Conservation (phyloP, 2,113 vertebrate species). For the Sander vitreus region DNA sequence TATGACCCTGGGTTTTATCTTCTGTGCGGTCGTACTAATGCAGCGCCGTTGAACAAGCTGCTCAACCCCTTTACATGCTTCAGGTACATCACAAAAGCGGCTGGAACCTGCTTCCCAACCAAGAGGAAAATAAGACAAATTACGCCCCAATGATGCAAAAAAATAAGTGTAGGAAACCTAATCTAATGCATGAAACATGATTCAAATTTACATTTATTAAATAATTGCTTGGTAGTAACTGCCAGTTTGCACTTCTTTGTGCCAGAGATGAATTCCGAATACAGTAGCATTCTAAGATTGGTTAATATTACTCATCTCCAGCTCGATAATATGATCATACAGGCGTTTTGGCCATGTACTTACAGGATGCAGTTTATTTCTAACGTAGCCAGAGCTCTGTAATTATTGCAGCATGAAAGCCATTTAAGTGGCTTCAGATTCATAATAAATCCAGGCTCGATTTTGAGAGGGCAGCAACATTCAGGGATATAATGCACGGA, state of each 20-base stretch:
- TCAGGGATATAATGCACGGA: neutral
- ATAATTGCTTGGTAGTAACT: neutral
- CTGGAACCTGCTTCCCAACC: neutral
- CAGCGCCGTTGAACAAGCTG: neutral
- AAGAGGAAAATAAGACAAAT: neutral
- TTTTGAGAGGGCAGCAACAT: constrained; percentile 5
- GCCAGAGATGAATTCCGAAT: neutral
- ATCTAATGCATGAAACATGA: neutral
- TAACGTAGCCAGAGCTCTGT: neutral
- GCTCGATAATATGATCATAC: neutral
- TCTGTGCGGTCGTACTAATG: neutral
- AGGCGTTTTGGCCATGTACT: neutral
- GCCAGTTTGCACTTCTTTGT: neutral
- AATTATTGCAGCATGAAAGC: neutral
- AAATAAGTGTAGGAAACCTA: neutral
- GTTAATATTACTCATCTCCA: constrained; percentile 10
- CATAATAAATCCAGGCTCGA: neutral
- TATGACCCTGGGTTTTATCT: constrained; percentile 17
- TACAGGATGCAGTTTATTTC: constrained; percentile 10
- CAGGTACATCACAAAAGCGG: neutral
- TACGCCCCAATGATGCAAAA: neutral
- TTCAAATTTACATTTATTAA: neutral
- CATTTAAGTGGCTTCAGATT: neutral
- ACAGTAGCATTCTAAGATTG: neutral
- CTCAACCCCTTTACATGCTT: neutral